Evolutionary conservation across 2,888 invertebrate genomes (phyloP).

Genomic region (Temnothorax unifasciatus): DNA sequence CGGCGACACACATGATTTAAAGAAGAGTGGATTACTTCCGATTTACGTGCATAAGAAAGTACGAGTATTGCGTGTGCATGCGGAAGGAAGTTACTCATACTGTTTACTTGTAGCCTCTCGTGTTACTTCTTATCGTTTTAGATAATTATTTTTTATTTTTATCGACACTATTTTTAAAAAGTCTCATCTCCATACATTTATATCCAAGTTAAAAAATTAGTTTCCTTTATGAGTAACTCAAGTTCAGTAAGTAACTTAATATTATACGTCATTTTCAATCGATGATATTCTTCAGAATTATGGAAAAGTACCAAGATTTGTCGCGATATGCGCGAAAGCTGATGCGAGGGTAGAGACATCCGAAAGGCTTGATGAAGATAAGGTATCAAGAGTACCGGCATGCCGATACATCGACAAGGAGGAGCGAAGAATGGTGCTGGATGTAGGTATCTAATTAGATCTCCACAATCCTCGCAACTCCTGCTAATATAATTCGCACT

Average conservation of each 20-base stretch:
- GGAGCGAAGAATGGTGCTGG: constrained; percentile 40
- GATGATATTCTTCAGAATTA: constrained; percentile 70
- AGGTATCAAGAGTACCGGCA: neutral
- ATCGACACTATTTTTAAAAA: neutral
- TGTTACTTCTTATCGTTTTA: neutral
- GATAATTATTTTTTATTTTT: neutral
- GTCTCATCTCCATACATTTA: neutral
- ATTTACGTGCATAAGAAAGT: constrained; percentile 89
- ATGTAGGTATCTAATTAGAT: constrained; percentile 38
- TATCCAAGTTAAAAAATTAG: neutral
- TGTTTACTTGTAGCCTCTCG: neutral
- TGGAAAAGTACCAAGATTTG: constrained; percentile 75
- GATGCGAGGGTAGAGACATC: neutral
- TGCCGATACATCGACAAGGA: constrained; percentile 38
- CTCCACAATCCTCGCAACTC: neutral
- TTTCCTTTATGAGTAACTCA: neutral
- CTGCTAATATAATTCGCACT: no score
- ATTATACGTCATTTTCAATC: neutral
- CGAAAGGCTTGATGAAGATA: neutral
- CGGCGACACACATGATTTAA: constrained; percentile 89
- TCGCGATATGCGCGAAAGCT: neutral
- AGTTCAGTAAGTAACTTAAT: neutral
- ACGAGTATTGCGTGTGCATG: constrained; percentile 25
- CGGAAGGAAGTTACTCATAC: neutral
- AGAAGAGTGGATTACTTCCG: constrained; percentile 90